Percentiles rank a stretch among this genome's conserved stretches.
phyloP scores from a whole-genome alignment of 2,888 invertebrate species.

The Pseudoips prasinana region DNA sequence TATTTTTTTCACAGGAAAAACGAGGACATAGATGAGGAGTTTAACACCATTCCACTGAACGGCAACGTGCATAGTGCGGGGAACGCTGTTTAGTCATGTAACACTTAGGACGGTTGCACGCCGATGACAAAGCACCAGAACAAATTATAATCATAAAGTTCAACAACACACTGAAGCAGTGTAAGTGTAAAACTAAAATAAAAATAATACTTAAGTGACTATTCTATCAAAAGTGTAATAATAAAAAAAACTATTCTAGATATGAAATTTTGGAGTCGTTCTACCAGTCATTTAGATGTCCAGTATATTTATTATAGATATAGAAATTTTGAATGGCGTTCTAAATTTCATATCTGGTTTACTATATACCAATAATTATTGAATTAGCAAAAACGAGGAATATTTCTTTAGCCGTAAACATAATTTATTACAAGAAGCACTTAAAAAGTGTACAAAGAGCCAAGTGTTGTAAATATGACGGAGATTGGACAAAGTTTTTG shows the following conservation, averaged over 20 bases:
- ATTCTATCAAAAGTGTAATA: too few species aligned
- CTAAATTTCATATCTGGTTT: conserved; percentile 8
- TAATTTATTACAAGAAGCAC: conserved; percentile 18
- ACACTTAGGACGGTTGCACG: conserved; percentile 30
- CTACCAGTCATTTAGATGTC: conserved; percentile 5
- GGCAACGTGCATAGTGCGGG: conserved; percentile 70
- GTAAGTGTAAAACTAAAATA: not conserved
- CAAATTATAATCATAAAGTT: not conserved
- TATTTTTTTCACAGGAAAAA: conserved; percentile 59
- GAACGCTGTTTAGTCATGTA: conserved; percentile 65
- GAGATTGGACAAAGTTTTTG: conserved; percentile 5
- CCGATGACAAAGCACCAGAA: conserved; percentile 20
- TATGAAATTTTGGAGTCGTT: conserved; percentile 3
- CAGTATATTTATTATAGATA: conserved; percentile 15
- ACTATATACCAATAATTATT: too few species aligned
- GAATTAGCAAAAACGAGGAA: too few species aligned
- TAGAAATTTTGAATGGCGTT: conserved; percentile 14
- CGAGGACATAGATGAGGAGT: conserved; percentile 73
- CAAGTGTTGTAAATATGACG: conserved; percentile 23
- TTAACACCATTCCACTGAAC: conserved; percentile 77
- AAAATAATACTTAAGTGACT: too few species aligned
- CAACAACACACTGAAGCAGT: not conserved
- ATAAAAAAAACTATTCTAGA: too few species aligned
- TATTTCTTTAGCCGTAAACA: conserved; percentile 4
- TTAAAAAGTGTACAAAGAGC: conserved; percentile 24